Conservation (phyloP, 1,140 invertebrate species). For the Pantala flavescens region DNA sequence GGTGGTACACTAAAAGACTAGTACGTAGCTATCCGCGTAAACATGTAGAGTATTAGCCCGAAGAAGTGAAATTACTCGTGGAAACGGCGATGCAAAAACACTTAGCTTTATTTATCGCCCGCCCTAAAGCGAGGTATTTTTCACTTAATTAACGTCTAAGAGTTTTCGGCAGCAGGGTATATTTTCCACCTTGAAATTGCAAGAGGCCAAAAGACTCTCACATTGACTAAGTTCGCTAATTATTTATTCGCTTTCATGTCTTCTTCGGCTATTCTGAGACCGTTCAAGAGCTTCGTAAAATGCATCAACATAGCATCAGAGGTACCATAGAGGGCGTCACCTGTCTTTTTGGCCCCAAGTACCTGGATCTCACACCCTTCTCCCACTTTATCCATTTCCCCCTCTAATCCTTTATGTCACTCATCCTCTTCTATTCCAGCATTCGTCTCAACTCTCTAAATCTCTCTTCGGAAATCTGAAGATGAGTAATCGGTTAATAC, state of each 20-base stretch:
- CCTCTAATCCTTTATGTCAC: neutral
- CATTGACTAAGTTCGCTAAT: conserved; percentile 3
- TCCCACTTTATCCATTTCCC: neutral
- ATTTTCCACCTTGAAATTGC: neutral
- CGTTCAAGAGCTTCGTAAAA: neutral
- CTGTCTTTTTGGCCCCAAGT: neutral
- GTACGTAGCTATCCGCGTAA: no score
- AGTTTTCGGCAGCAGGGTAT: neutral
- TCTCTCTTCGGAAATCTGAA: no score
- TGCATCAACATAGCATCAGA: neutral
- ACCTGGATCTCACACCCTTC: neutral
- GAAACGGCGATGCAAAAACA: neutral
- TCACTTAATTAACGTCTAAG: neutral
- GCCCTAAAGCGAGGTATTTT: neutral
- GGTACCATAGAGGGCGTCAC: neutral
- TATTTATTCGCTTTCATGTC: conserved; percentile 3
- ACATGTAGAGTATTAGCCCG: no score
- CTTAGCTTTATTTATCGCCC: neutral
- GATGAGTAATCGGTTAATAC: no score
- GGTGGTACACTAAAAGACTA: no score
- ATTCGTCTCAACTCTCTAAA: no score
- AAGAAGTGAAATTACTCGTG: no score
- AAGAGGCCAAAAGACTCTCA: neutral
- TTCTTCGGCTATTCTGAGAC: neutral
- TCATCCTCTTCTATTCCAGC: neutral